Evolutionary conservation across 2,113 vertebrate genomes (phyloP).

Genomic region (Chelonoidis abingdonii): DNA sequence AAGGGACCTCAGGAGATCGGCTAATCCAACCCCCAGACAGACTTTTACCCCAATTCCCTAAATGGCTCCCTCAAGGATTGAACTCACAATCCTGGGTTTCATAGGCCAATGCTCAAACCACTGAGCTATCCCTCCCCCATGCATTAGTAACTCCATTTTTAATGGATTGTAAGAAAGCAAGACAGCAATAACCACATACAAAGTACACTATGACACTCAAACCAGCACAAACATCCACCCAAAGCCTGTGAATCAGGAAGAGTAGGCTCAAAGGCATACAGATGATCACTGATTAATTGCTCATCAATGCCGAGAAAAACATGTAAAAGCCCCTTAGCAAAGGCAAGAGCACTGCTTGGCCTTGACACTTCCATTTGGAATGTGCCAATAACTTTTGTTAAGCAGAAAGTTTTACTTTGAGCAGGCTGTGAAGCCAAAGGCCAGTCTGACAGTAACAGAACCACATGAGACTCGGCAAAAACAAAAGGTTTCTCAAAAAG

Average conservation of each 20-base stretch:
- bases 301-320: fast-evolving
- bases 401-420: not conserved
- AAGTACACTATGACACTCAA: not conserved
- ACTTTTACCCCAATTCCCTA: too few relatives aligned
- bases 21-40: too few relatives aligned
- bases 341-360: not conserved
- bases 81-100: too few relatives aligned
- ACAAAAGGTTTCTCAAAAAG: not conserved
- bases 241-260: fast-evolving
- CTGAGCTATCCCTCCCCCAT: too few relatives aligned
- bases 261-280: fast-evolving
- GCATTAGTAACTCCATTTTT: fast-evolving
- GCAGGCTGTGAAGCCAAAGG: too few relatives aligned
- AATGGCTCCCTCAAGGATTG: too few relatives aligned
- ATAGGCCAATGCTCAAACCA: too few relatives aligned
- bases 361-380: not conserved
- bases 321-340: fast-evolving
- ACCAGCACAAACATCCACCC: not conserved
- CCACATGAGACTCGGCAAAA: not conserved
- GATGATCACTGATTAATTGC: fast-evolving
- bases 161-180: fast-evolving
- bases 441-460: not conserved
- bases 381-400: too few relatives aligned
- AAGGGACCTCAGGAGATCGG: too few relatives aligned
- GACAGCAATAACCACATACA: fast-evolving